phyloP scores from a whole-genome alignment of 2,113 vertebrate species.

The Cettia cetti region DNA sequence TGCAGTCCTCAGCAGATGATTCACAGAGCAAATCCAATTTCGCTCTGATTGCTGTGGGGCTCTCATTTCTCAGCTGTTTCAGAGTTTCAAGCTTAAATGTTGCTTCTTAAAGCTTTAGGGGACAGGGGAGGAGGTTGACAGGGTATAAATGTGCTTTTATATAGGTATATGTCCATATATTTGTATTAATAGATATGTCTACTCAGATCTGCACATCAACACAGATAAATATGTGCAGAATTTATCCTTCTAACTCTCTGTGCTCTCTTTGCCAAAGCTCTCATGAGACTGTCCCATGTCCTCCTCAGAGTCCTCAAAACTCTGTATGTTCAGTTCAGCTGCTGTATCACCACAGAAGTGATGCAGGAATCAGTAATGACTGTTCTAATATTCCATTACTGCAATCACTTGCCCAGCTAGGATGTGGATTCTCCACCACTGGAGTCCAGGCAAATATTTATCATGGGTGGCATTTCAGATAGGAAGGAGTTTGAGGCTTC shows the following conservation, averaged over 20 bases:
- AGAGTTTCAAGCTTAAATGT: not conserved
- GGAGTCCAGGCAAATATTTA: not conserved
- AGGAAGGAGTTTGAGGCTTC: fast-evolving
- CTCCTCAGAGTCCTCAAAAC: not conserved
- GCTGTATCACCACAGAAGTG: not conserved
- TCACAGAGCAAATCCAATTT: not conserved
- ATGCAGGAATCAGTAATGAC: fast-evolving
- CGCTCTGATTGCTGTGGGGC: not conserved
- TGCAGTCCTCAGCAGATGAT: not conserved
- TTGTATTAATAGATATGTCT: not conserved
- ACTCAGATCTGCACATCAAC: not conserved
- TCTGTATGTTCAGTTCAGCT: fast-evolving
- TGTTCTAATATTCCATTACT: not conserved
- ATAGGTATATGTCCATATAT: not conserved
- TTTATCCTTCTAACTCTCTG: not conserved
- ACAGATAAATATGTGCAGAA: not conserved
- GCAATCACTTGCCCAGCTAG: not conserved
- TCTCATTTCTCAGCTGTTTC: not conserved
- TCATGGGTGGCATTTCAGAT: not conserved
- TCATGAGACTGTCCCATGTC: not conserved
- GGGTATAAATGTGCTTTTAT: not conserved
- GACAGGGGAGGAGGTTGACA: not conserved
- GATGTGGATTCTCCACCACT: not conserved
- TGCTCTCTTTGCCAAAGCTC: not conserved
- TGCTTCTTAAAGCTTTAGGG: not conserved